Evolutionary conservation across 2,797 vertebrate genomes (phyloP).

Genomic region (Diceros bicornis): DNA sequence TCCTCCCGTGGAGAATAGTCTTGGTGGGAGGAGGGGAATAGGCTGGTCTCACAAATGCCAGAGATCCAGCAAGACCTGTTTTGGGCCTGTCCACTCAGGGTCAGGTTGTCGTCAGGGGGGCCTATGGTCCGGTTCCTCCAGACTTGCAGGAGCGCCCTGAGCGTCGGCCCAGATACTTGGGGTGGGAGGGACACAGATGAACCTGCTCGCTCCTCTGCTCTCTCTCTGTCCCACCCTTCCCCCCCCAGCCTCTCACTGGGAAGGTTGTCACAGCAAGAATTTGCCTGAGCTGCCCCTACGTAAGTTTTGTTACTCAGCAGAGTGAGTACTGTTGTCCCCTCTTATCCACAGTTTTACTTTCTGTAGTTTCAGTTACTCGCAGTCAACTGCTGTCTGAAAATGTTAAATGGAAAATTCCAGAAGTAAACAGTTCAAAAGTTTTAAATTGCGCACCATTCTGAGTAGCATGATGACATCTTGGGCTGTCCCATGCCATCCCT

Average conservation of each 20-base stretch:
- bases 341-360: too few species aligned
- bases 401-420: too few species aligned
- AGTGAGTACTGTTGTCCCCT: not conserved
- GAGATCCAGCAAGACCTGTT: slow-evolving; percentile 75
- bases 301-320: not conserved
- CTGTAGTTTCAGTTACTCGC: too few species aligned
- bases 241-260: not conserved
- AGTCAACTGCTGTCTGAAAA: too few species aligned
- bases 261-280: not conserved
- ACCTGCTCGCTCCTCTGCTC: not conserved
- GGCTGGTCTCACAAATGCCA: slow-evolving; percentile 52
- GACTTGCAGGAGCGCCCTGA: slow-evolving; percentile 26
- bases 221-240: not conserved
- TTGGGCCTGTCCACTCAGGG: not conserved
- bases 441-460: too few species aligned
- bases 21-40: slow-evolving; percentile 44
- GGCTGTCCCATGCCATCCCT: too few species aligned
- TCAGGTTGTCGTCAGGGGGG: not conserved
- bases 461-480: too few species aligned
- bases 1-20: not conserved
- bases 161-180: slow-evolving; percentile 56
- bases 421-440: too few species aligned
- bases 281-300: fast-evolving
- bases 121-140: slow-evolving; percentile 56
- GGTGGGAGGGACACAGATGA: not conserved